phyloP scores from a whole-genome alignment of 1,140 invertebrate genomes.

The Trichomalopsis sarcophagae region DNA sequence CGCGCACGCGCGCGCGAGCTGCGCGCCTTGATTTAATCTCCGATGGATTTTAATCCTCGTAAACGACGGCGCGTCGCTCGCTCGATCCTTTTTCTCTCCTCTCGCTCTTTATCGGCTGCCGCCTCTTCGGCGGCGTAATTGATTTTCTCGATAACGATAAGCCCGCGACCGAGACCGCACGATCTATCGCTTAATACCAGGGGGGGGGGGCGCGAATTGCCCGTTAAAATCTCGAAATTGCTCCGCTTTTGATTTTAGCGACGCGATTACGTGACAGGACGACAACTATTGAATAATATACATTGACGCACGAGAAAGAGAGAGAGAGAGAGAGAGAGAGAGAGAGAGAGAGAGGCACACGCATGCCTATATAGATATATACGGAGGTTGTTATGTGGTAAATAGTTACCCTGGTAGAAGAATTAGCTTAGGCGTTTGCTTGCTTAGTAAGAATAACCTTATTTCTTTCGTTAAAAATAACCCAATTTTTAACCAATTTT shows the following conservation, averaged over 20 bases:
- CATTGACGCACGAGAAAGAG: not conserved
- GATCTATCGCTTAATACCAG: conserved; percentile 45
- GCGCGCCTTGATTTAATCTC: conserved; percentile 67
- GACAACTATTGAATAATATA: conserved; percentile 22
- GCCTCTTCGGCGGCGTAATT: conserved; percentile 51
- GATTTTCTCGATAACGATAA: conserved; percentile 58
- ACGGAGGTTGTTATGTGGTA: not conserved
- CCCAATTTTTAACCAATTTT: too few species aligned
- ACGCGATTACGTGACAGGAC: conserved; percentile 4
- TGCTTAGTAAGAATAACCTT: too few species aligned
- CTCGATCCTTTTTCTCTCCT: not conserved
- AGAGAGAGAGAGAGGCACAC: not conserved
- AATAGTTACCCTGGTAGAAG: too few species aligned
- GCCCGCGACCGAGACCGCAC: not conserved
- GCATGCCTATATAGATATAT: not conserved
- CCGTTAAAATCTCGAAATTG: conserved; percentile 36
- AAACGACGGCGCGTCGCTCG: conserved; percentile 51
- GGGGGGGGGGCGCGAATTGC: conserved; percentile 14
- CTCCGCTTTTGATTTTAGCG: conserved; percentile 42
- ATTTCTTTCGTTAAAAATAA: too few species aligned
- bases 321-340: not conserved
- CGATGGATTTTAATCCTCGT: conserved; percentile 61
- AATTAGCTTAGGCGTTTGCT: too few species aligned
- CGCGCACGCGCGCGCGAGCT: conserved; percentile 48
- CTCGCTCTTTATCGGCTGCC: not conserved